phyloP scores from a whole-genome alignment of 2,888 invertebrate genomes.

The Aphodius sticticus region DNA sequence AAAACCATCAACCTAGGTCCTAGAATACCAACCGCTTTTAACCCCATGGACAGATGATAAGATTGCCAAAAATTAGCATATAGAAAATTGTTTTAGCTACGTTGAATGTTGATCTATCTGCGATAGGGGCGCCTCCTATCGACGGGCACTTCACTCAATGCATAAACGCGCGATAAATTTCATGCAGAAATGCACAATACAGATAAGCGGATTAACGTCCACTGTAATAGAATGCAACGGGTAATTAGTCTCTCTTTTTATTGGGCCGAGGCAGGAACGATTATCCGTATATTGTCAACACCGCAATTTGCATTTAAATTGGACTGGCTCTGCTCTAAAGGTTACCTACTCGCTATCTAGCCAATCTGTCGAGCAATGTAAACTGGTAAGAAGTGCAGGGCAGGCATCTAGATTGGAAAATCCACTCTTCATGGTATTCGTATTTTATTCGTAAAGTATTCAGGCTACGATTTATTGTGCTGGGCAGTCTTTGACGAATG shows the following conservation, averaged over 20 bases:
- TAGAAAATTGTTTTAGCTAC: background rate
- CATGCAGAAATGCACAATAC: background rate
- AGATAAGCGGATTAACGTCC: slow-evolving; percentile 4
- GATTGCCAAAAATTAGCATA: background rate
- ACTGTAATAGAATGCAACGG: background rate
- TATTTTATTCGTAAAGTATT: background rate
- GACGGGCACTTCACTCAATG: background rate
- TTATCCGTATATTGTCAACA: slow-evolving; percentile 4
- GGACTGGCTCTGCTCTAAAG: background rate
- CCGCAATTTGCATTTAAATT: background rate
- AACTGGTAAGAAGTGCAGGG: background rate
- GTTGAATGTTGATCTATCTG: background rate
- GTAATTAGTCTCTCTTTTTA: background rate
- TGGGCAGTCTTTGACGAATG: background rate
- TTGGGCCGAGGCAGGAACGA: background rate
- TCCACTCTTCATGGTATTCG: background rate
- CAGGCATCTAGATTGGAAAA: background rate
- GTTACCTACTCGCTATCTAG: slow-evolving; percentile 4
- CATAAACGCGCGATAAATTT: background rate
- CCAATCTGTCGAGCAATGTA: background rate
- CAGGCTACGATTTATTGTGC: background rate
- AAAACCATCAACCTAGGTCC: too few species aligned
- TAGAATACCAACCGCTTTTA: too few species aligned
- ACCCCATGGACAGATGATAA: too few species aligned
- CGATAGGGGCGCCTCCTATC: background rate